Evolutionary conservation across 2,888 invertebrate genomes (phyloP).

Genomic region (Opisthograptis luteolata): DNA sequence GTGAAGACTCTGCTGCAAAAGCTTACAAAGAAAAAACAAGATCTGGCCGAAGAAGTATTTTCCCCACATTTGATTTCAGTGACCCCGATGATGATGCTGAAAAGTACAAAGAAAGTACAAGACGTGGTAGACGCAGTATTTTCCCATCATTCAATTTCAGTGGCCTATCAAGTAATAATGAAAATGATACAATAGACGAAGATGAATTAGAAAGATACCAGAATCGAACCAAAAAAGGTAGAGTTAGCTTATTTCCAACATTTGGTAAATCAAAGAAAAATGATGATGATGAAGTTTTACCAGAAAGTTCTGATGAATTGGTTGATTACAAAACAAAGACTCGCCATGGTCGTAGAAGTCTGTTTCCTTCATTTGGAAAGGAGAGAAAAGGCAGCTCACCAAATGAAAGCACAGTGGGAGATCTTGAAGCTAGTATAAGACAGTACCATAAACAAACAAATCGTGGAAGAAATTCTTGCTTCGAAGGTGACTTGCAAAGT

Average conservation of each 20-base stretch:
- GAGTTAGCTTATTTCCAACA: constrained; percentile 72
- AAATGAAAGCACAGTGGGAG: constrained; percentile 56
- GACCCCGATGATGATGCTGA: constrained; percentile 67
- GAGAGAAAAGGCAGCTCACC: constrained; percentile 67
- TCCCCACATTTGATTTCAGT: constrained; percentile 74
- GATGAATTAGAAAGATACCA: constrained; percentile 74
- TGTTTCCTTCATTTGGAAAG: constrained; percentile 75
- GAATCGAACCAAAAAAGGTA: constrained; percentile 70
- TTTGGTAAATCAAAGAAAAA: constrained; percentile 68
- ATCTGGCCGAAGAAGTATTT: constrained; percentile 70
- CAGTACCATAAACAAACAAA: constrained; percentile 69
- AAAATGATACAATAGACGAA: constrained; percentile 69
- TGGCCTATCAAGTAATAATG: constrained; percentile 62
- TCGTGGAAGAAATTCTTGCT: constrained; percentile 59
- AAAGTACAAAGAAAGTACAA: constrained; percentile 70
- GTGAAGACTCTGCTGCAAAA: constrained; percentile 65
- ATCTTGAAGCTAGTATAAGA: constrained; percentile 71
- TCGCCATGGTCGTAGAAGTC: constrained; percentile 63
- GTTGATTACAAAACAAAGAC: constrained; percentile 75
- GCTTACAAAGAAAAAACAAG: constrained; percentile 68
- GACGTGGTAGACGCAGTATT: constrained; percentile 69
- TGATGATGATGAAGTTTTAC: constrained; percentile 67
- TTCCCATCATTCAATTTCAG: constrained; percentile 74
- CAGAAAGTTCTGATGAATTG: constrained; percentile 76
- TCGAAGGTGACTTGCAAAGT: constrained; percentile 56